Conservation (phyloP, 2,888 invertebrate genomes). For the Rhopalosiphum nymphaeae region DNA sequence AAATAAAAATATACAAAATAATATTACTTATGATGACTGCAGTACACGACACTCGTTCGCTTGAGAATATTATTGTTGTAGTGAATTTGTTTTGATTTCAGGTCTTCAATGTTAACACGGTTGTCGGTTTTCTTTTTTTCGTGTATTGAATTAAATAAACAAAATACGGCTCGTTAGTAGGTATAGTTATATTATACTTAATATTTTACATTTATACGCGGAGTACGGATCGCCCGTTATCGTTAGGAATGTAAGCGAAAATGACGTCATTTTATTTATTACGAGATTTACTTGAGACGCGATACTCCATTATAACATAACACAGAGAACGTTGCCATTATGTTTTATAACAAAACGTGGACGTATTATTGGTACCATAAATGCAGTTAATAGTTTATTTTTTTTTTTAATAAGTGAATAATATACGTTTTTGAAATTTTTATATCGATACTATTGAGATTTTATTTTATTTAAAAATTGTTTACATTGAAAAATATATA, state of each 20-base stretch:
- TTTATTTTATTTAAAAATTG: background rate
- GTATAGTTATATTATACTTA: background rate
- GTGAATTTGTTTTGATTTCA: background rate
- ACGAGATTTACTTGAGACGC: background rate
- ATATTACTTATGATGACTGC: background rate
- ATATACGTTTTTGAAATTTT: background rate
- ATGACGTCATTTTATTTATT: background rate
- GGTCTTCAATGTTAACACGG: background rate
- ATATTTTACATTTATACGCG: background rate
- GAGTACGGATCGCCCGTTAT: background rate
- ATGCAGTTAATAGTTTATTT: background rate
- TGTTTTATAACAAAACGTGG: background rate
- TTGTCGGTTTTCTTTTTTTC: background rate
- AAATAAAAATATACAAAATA: background rate
- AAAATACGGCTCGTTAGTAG: constrained; percentile 9
- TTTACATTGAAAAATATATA: background rate
- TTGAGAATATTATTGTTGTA: background rate
- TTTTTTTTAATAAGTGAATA: background rate
- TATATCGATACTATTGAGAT: background rate
- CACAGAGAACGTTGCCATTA: background rate
- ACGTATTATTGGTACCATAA: background rate
- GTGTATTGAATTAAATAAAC: constrained; percentile 21
- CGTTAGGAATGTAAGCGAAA: background rate
- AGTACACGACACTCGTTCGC: background rate
- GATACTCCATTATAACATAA: background rate